A percentile compares a stretch with the other conserved stretches of the same genome.
phyloP scores from a whole-genome alignment of 1,140 invertebrate genomes.

The Popillia japonica region DNA sequence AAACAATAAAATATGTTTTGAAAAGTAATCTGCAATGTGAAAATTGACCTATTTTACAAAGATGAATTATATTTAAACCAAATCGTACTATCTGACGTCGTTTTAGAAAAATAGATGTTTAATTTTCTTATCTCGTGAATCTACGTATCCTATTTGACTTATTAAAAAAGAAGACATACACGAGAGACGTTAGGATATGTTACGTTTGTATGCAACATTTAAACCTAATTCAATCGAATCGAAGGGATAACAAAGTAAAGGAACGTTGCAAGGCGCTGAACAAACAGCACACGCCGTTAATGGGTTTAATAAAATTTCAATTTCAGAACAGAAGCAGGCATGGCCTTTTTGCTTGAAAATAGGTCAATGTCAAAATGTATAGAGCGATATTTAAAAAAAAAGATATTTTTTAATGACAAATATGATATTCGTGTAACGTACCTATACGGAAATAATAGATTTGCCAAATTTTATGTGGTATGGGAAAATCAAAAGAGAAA shows the following conservation, averaged over 20 bases:
- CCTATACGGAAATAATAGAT: background rate
- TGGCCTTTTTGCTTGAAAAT: background rate
- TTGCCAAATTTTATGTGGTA: background rate
- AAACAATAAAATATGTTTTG: background rate
- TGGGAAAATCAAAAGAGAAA: background rate
- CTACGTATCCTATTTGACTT: too few species aligned
- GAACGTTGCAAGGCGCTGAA: background rate
- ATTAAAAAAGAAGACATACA: background rate
- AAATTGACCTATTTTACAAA: background rate
- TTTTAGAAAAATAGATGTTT: too few species aligned
- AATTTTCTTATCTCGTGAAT: background rate
- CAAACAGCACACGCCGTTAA: background rate
- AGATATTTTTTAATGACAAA: background rate
- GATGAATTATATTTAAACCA: too few species aligned
- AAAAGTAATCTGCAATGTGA: background rate
- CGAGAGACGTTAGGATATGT: background rate
- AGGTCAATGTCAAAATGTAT: conserved; percentile 1
- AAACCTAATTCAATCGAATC: background rate
- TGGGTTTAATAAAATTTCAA: conserved; percentile 8
- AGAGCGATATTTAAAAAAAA: background rate
- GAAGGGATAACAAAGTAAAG: background rate
- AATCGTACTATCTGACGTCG: too few species aligned
- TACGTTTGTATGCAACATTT: background rate
- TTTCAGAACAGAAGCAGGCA: background rate
- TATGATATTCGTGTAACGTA: background rate